A percentile compares a stretch with the other conserved stretches of the same genome.
Evolutionary conservation across 2,888 invertebrate genomes (phyloP).

Genomic region (Taphrorychus bicolor): DNA sequence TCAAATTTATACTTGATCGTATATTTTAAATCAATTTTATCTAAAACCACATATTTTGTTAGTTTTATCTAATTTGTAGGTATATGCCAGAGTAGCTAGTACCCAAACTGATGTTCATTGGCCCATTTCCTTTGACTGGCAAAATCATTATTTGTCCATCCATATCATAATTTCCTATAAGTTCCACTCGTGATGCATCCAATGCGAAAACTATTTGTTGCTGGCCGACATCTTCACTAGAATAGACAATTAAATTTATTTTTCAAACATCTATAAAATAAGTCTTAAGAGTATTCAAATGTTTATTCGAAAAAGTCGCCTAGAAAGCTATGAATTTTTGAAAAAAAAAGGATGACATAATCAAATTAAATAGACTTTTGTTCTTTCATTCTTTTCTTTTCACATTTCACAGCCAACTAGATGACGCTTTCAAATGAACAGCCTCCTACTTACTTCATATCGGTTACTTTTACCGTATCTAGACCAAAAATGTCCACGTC

Average conservation of each 20-base stretch:
- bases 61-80: neutral
- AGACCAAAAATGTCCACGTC: slow-evolving; percentile 46
- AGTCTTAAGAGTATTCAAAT: no score
- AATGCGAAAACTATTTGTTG: slow-evolving; percentile 38
- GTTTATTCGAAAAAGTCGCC: no score
- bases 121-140: slow-evolving; percentile 53
- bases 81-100: slow-evolving; percentile 12
- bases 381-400: no score
- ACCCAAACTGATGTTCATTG: slow-evolving; percentile 51
- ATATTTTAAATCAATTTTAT: slow-evolving; percentile 44
- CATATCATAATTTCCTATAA: slow-evolving; percentile 50
- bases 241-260: slow-evolving; percentile 1
- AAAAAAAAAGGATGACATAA: no score
- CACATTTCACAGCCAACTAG: no score
- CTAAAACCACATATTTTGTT: slow-evolving; percentile 33
- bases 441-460: slow-evolving; percentile 48
- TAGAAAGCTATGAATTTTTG: no score
- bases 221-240: slow-evolving; percentile 38
- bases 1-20: slow-evolving; percentile 44
- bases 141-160: slow-evolving; percentile 53
- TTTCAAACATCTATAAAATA: no score
- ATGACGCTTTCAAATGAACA: no score
- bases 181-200: slow-evolving; percentile 40
- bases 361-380: no score
- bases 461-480: slow-evolving; percentile 43